Conservation (phyloP, 2,797 vertebrate species). For the Lycodopsis pacificus region DNA sequence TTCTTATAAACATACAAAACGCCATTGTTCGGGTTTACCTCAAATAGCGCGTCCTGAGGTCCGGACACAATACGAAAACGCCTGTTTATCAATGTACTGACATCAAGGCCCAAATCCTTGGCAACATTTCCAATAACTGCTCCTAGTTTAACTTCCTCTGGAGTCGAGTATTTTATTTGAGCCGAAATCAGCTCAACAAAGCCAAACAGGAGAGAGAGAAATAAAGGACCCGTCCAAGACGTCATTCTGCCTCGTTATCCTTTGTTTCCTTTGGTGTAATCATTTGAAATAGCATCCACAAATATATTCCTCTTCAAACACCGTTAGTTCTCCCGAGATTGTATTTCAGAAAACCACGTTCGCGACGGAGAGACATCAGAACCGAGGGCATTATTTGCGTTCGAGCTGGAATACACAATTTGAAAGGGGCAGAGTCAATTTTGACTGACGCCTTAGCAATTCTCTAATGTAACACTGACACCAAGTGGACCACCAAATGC, state of each 20-base stretch:
- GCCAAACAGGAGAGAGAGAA: conserved; percentile 51
- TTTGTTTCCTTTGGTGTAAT: background rate
- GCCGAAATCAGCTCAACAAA: conserved; percentile 60
- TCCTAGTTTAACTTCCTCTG: conserved; percentile 81
- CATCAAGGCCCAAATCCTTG: conserved; percentile 83
- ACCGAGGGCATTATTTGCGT: conserved; percentile 9
- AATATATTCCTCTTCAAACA: background rate
- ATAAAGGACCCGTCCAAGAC: conserved; percentile 14
- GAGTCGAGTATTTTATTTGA: conserved; percentile 80
- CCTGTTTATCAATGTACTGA: conserved; percentile 61
- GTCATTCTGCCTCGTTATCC: conserved; percentile 44
- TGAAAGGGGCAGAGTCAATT: conserved; percentile 38
- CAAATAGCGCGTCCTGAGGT: conserved; percentile 76
- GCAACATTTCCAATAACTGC: conserved; percentile 78
- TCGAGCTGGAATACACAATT: background rate
- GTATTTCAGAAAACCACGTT: background rate
- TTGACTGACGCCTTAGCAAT: background rate
- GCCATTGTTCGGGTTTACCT: conserved; percentile 81
- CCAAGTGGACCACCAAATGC: conserved; percentile 46
- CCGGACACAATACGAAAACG: conserved; percentile 80
- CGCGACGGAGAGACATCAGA: background rate
- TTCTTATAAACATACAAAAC: conserved; percentile 76
- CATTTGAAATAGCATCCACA: background rate
- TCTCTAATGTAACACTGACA: conserved; percentile 71
- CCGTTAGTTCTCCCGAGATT: background rate